Evolutionary conservation across 2,888 invertebrate genomes (phyloP).

Genomic region (Oxyteleia sp.): DNA sequence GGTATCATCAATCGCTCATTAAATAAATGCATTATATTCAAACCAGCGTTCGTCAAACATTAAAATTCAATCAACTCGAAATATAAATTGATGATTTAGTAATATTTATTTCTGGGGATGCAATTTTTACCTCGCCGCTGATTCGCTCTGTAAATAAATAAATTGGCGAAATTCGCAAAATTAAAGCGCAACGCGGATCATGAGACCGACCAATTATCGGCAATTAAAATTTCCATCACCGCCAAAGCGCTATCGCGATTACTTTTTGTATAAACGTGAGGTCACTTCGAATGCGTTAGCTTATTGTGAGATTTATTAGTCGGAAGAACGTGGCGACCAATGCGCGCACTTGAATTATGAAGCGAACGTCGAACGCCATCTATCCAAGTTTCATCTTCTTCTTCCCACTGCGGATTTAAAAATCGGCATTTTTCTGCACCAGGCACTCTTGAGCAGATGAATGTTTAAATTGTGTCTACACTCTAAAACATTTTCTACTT

Average conservation of each 20-base stretch:
- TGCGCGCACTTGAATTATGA: conserved; percentile 73
- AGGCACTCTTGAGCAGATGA: too few species aligned
- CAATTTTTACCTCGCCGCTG: background rate
- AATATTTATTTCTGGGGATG: conserved; percentile 7
- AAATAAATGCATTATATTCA: too few species aligned
- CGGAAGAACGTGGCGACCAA: conserved; percentile 65
- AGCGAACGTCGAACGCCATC: conserved; percentile 55
- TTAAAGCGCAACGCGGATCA: conserved; percentile 11
- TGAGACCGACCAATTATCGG: conserved; percentile 37
- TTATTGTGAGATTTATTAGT: conserved; percentile 74
- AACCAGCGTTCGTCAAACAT: background rate
- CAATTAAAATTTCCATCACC: conserved; percentile 44
- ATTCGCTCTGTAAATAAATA: conserved; percentile 11
- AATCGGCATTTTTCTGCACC: background rate
- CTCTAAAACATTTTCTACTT: too few species aligned
- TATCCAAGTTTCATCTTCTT: conserved; percentile 57
- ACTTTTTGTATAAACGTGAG: conserved; percentile 50
- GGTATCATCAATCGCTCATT: too few species aligned
- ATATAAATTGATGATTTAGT: background rate
- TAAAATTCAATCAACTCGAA: conserved; percentile 1
- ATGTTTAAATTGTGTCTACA: too few species aligned
- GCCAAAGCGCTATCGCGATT: conserved; percentile 31
- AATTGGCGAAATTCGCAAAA: conserved; percentile 14
- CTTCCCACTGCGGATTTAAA: conserved; percentile 4
- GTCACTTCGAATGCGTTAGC: conserved; percentile 68